A percentile compares a stretch with the other conserved stretches of the same genome.
phyloP scores from a whole-genome alignment of 2,888 invertebrate genomes.

The Agrotis exclamationis region DNA sequence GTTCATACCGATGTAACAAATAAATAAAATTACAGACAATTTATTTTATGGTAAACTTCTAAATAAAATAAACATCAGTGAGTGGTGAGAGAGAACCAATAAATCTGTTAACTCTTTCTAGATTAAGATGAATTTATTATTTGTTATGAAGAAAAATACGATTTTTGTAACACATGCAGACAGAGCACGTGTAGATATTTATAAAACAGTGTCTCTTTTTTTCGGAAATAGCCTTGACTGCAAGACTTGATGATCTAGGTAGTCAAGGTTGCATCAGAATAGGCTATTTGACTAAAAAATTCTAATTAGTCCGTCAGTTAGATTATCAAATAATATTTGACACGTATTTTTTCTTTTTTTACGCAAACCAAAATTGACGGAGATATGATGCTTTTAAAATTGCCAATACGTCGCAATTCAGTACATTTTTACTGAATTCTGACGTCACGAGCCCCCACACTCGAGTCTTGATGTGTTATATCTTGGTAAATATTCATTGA shows the following conservation, averaged over 20 bases:
- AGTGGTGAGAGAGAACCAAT: slow-evolving; percentile 24
- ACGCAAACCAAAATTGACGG: too few relatives aligned
- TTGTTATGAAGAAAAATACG: slow-evolving; percentile 37
- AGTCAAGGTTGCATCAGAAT: neutral
- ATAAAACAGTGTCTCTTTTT: slow-evolving; percentile 3
- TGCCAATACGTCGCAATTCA: too few relatives aligned
- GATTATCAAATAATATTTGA: too few relatives aligned
- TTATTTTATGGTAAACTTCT: neutral
- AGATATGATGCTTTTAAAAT: too few relatives aligned
- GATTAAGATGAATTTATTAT: slow-evolving; percentile 45
- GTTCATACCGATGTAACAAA: neutral
- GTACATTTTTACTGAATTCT: too few relatives aligned
- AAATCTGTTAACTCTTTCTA: slow-evolving; percentile 36
- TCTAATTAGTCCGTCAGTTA: too few relatives aligned
- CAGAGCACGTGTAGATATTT: neutral
- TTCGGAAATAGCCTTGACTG: neutral
- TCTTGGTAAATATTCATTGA: too few relatives aligned
- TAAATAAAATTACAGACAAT: slow-evolving; percentile 1
- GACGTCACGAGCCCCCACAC: too few relatives aligned
- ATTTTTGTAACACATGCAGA: neutral
- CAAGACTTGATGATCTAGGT: neutral
- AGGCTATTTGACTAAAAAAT: too few relatives aligned
- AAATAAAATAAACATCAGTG: slow-evolving; percentile 11
- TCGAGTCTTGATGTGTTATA: too few relatives aligned
- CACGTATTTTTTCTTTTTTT: too few relatives aligned